Evolutionary conservation across 2,888 invertebrate genomes (phyloP), one percentile per base, ranked within the genome.

Genomic region (Cerastoderma edule): DNA sequence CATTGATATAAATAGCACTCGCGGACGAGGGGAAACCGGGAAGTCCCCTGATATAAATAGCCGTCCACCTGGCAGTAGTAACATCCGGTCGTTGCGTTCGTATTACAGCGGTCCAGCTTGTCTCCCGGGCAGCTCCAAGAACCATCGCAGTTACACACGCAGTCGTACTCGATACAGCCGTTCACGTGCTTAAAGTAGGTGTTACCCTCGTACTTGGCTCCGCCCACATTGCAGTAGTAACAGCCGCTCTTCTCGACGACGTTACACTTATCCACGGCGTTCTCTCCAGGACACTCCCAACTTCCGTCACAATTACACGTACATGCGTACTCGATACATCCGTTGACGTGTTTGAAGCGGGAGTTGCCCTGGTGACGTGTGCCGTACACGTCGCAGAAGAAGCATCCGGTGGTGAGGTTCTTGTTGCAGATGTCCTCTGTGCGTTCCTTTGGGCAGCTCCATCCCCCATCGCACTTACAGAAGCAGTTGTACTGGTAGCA

Each of bases 221-320:
- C 87, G 64, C 76, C 60, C 0, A 87, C 84, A 50, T 75, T 66
- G 74, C 89, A 89, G 33, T 63, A 76, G 24, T 71, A 60, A 53
- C 82, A 22, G 82, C 85, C 1, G 88, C 88, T 57, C 0, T 72
- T 73, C n/a, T 53, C 54, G 24, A 83, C 78, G 24, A 71, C 50
- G 32, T 76, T 77, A 64, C 90, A 90, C 6, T 82, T 71, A 65
- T 89, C 84, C 16, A 48, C 77, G 64, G 84, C 83, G 30, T 78
- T 71, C 32, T 85, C 75, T 0, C 83, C 77, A 5, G 85, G 85
- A 67, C 90, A 90, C 30, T 87, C 73, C 89, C 89, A 89, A 30
- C 85, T 78, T 10, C 90, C 90, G 54, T 88, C 86, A 78, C 90
- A 90, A 39, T 85, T 83, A 70, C 89, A 90, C n/a, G 65, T 64